Evolutionary conservation across 2,797 vertebrate genomes (phyloP).

Genomic region (Macroramphosus scolopax): DNA sequence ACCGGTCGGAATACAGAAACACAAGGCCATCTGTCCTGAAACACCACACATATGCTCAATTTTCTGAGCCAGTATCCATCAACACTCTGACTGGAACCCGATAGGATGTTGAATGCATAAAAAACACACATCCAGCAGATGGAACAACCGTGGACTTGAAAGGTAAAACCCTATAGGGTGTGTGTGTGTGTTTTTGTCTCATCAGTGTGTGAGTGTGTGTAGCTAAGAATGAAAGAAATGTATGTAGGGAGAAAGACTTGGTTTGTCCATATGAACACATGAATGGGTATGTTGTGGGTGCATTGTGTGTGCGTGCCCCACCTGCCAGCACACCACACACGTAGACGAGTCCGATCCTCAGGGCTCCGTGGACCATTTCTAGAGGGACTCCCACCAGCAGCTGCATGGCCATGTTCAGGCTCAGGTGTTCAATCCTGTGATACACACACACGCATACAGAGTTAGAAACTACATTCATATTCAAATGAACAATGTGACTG

Average conservation of each 20-base stretch:
- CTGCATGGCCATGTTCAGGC: conserved; percentile 94
- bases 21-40: conserved; percentile 64
- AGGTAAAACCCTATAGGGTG: conserved; percentile 14
- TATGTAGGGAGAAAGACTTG: too few species aligned
- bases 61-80: conserved; percentile 31
- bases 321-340: conserved; percentile 93
- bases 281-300: conserved; percentile 10
- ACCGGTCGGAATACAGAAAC: conserved; percentile 43
- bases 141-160: conserved; percentile 32
- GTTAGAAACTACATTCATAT: conserved; percentile 1
- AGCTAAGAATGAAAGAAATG: too few species aligned
- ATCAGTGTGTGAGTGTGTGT: too few species aligned
- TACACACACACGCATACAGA: conserved; percentile 41
- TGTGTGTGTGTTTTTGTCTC: conserved; percentile 1
- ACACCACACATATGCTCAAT: conserved; percentile 9
- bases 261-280: too few species aligned
- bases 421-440: conserved; percentile 92
- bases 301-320: conserved; percentile 57
- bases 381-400: conserved; percentile 94
- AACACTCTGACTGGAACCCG: conserved; percentile 25
- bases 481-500: background rate
- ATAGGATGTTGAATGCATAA: conserved; percentile 35
- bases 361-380: conserved; percentile 96
- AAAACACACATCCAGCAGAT: conserved; percentile 48
- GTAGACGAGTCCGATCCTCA: conserved; percentile 91